Evolutionary conservation across 2,797 vertebrate genomes (phyloP), one percentile per base, ranked within the genome.

Genomic region (Cuniculus paca): DNA sequence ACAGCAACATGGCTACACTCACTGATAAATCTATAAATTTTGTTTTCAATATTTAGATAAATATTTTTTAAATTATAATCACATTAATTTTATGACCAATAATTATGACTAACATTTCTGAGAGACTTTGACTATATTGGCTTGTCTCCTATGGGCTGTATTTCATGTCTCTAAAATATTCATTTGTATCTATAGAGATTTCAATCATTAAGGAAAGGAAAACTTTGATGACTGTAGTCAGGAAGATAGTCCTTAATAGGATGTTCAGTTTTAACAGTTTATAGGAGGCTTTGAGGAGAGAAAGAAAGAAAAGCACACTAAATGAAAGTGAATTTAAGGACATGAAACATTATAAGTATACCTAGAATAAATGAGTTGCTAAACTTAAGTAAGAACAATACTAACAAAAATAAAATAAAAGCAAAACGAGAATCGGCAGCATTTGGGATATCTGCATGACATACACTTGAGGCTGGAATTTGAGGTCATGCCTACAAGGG

Each of bases 371-470:
- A 78, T 78, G n/a, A 90, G 8, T 34, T 94, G 16, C 84, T 60
- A 92, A 45, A 8, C 31, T 93, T 28, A 91, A 89, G 42, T 93
- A 93, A 95, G 72, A 92, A 79, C 11, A 91, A 34, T 78, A 61
- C 83, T 83, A 94, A 93, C 93, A 78, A 79, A 77, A 91, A 36
- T 20, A 91, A 95, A 91, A 36, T 70, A 91, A 70, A 54, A 54
- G 4, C 16, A 54, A 54, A 54, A 16, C 4, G 16, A 54, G 36
- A 54, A 86, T 79, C 50, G 83, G 14, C 20, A 78, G 12, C 3
- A 14, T 63, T 54, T 42, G 22, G 48, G 65, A 31, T 19, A 2
- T 58, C 31, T 81, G 52, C 20, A 9, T 42, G 34, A 20, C 42
- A 78, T 68, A 4, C 14, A 74, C 34, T 74, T 56, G 10, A 92